Conservation (phyloP, 2,113 vertebrate genomes). For the Vanacampus margaritifer region DNA sequence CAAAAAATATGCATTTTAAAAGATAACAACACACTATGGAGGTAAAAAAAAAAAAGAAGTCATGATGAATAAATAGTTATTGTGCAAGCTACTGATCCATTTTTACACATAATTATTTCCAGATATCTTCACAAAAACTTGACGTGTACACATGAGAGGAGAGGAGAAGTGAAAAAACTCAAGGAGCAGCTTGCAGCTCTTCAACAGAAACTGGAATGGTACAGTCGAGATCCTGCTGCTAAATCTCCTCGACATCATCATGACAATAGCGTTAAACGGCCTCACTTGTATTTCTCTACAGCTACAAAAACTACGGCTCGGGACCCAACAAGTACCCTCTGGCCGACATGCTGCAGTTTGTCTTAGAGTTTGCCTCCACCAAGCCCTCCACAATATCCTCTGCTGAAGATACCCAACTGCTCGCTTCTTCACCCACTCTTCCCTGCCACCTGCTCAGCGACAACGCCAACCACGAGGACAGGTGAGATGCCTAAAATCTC, state of each 20-base stretch:
- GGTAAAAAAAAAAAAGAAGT: too few relatives aligned
- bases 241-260: not conserved
- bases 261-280: not conserved
- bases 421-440: conserved; percentile 37
- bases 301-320: conserved; percentile 90
- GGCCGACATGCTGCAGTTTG: conserved; percentile 90
- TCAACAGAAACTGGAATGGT: conserved; percentile 90
- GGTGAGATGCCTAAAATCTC: conserved; percentile 26
- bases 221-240: not conserved
- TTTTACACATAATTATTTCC: conserved; percentile 5
- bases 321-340: conserved; percentile 84
- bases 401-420: conserved; percentile 30
- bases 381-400: conserved; percentile 63
- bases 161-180: conserved; percentile 80
- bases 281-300: conserved; percentile 36
- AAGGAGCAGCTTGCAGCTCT: conserved; percentile 80
- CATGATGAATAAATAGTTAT: too few relatives aligned
- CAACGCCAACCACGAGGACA: conserved; percentile 49
- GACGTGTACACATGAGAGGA: conserved; percentile 80
- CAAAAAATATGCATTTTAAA: not conserved
- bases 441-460: conserved; percentile 36
- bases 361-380: conserved; percentile 87
- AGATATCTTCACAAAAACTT: conserved; percentile 92
- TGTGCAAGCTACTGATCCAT: not conserved
- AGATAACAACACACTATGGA: too few relatives aligned